Evolutionary conservation across 1,140 invertebrate species (phyloP).

Genomic region (Amphibalanus amphitrite): DNA sequence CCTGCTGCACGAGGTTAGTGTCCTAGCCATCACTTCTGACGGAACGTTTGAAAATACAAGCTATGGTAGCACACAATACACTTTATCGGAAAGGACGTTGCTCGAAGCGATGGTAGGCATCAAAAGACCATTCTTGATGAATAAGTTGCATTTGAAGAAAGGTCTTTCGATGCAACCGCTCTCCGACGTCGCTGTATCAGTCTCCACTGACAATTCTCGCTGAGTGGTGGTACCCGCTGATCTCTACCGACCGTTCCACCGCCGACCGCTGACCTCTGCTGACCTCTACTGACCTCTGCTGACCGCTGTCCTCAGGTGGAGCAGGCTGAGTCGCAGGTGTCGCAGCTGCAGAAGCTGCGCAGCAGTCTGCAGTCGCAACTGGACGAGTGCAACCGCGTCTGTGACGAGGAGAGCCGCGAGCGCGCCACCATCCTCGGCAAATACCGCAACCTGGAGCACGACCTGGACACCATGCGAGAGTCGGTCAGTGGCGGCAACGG

Average conservation of each 20-base stretch:
- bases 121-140: background rate
- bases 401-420: slow-evolving; percentile 84
- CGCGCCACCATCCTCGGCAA: slow-evolving; percentile 48
- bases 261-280: background rate
- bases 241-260: background rate
- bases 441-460: slow-evolving; percentile 34
- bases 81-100: background rate
- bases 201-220: no score
- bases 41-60: no score
- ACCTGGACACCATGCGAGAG: slow-evolving; percentile 62
- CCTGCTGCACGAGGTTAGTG: slow-evolving; percentile 58
- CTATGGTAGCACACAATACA: background rate
- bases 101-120: no score
- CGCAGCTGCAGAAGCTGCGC: slow-evolving; percentile 49
- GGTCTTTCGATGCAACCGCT: slow-evolving; percentile 4
- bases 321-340: slow-evolving; percentile 37
- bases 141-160: background rate
- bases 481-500: slow-evolving; percentile 94
- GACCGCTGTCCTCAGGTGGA: slow-evolving; percentile 27
- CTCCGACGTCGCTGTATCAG: slow-evolving; percentile 10
- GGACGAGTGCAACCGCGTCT: slow-evolving; percentile 90
- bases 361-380: slow-evolving; percentile 82
- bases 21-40: background rate
- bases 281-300: no score
- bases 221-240: no score